Percentiles rank a stretch among this genome's conserved stretches.
Evolutionary conservation across 2,797 vertebrate genomes (phyloP).

Genomic region (Lophotriccus pileatus): DNA sequence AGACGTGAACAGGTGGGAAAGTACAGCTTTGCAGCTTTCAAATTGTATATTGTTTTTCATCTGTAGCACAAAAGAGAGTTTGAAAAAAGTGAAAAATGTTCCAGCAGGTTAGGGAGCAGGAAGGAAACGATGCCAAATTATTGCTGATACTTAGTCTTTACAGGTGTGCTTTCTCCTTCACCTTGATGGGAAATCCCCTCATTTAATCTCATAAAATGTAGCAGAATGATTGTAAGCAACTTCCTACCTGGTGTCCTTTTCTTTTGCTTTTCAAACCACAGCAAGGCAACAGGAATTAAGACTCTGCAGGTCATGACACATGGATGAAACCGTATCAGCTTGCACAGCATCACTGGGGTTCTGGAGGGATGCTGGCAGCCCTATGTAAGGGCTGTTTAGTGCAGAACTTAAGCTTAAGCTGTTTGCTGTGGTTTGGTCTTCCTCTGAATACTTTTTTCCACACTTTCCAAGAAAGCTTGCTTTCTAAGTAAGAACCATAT

Average conservation of each 20-base stretch:
- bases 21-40: constrained; percentile 59
- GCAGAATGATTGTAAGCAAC: background rate
- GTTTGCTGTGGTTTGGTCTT: background rate
- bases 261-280: background rate
- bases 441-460: background rate
- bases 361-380: background rate
- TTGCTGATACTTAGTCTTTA: constrained; percentile 53
- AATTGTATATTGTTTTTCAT: constrained; percentile 59
- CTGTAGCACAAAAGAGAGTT: constrained; percentile 56
- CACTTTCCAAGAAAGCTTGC: background rate
- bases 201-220: constrained; percentile 27
- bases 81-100: constrained; percentile 55
- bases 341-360: background rate
- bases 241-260: background rate
- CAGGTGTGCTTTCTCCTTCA: constrained; percentile 69
- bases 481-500: background rate
- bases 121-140: constrained; percentile 74
- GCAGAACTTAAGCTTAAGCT: background rate
- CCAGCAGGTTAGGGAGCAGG: constrained; percentile 73
- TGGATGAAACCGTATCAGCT: background rate
- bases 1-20: constrained; percentile 73
- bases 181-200: constrained; percentile 69
- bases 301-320: background rate
- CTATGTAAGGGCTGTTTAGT: background rate
- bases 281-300: background rate